Base-by-base conservation (phyloP, 1,140 invertebrate species). In the Microplitis demolitor region DNA sequence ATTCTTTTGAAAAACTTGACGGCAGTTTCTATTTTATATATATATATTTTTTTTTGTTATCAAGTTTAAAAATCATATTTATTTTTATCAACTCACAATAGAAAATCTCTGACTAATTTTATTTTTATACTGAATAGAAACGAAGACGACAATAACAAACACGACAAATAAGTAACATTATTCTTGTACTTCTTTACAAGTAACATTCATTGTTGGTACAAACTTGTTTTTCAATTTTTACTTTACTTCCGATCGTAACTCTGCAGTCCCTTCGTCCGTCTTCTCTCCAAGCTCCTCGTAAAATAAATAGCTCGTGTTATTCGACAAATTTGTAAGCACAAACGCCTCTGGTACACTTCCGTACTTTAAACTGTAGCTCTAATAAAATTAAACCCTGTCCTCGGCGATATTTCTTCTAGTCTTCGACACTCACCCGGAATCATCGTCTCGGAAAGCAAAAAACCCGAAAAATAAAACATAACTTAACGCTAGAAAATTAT, bases 301-400 rank as follows among this genome's bases (percentile, higher is more conserved):
- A 74, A 77, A 78, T 77, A 78, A 74, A 78, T 78, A 62, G 76
- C 70, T 74, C 63, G 60, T 58, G 70, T 77, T 78, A 77, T 77
- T 78, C 76, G 51, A 64, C 74, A 77, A 77, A 77, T 78, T 77
- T 71, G 69, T 61, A 70, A 61, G 62, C 37, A 58, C 72, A 34
- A 72, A 66, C 64, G 56, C 33, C 64, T 35, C 16, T 68, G 69
- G 74, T 75, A 71, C 77, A 45, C 39, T 45, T 11, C 68, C 56
- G 64, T 62, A 66, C 67, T 63, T 77, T 71, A 76, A 45, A 45
- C 39, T 9, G 39, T 6, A 11, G 6, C 39, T 45, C 39, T 45
- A 45, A 45, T 45, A 45, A 45, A 45, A 45, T 45, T 45, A 45
- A 45, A 45, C 39, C 39, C 39, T 45, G 39, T 45, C 39, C 39